These are phyloP conservation scores for Leptinotarsa peninsularis DNA, from an alignment of 2,888 invertebrate genomes.

Conservation along the genomic window DNA sequence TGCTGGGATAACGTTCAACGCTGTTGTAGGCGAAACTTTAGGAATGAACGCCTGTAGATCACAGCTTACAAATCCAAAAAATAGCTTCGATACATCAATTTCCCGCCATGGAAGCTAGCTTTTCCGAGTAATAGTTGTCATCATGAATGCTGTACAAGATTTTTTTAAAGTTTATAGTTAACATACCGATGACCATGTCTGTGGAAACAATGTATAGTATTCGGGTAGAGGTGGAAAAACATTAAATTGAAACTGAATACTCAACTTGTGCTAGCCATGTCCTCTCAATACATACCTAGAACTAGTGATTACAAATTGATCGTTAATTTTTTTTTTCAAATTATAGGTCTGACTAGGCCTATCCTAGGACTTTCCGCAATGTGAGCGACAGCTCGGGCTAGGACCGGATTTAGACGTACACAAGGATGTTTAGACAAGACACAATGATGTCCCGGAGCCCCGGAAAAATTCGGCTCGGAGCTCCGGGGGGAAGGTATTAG, in stretches of 20 bases:
- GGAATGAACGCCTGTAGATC: no score
- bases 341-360: neutral
- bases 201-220: no score
- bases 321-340: neutral
- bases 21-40: no score
- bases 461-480: conserved; percentile 6
- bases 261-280: conserved; percentile 67
- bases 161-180: no score
- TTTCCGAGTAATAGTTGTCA: no score
- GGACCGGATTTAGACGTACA: conserved; percentile 83
- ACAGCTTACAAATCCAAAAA: no score
- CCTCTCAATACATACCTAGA: conserved; percentile 65
- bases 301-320: conserved; percentile 51
- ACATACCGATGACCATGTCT: no score
- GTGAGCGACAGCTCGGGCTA: conserved; percentile 66
- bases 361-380: conserved; percentile 37
- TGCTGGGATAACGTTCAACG: no score
- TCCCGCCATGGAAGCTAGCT: no score
- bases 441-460: conserved; percentile 71
- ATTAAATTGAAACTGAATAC: conserved; percentile 16
- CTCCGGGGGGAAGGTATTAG: conserved; percentile 20
- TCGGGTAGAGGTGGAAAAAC: no score
- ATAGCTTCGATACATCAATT: no score
- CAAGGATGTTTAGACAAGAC: conserved; percentile 84
- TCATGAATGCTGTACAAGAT: no score